Conservation (phyloP, 2,797 vertebrate genomes). For the Acanthis flammea region DNA sequence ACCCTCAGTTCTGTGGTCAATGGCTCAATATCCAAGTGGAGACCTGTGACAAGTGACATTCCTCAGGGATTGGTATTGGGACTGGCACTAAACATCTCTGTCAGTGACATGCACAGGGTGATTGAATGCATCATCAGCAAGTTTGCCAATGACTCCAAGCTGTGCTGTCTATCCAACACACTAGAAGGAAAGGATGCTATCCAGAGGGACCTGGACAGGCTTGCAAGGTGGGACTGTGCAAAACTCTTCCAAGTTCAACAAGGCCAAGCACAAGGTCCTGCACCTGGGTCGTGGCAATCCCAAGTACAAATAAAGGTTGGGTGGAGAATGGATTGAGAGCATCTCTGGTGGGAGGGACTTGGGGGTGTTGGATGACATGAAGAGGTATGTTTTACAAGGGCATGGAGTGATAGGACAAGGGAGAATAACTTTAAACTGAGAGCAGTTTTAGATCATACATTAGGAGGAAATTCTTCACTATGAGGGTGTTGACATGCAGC, state of each 20-base stretch:
- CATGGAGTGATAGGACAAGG: not conserved
- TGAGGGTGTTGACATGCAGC: not conserved
- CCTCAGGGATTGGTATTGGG: too few relatives aligned
- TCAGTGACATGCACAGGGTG: not conserved
- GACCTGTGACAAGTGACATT: not conserved
- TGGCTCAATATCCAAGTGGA: not conserved
- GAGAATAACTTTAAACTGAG: not conserved
- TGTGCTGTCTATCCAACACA: accelerated
- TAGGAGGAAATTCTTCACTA: not conserved
- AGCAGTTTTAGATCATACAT: not conserved
- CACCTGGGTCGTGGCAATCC: accelerated
- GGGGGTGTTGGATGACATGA: not conserved
- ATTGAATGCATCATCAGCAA: not conserved
- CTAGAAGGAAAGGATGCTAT: not conserved
- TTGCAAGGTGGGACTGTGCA: accelerated
- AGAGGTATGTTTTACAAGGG: not conserved
- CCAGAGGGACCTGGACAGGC: not conserved
- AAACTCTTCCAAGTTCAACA: not conserved
- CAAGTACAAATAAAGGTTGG: not conserved
- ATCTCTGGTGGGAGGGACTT: not conserved
- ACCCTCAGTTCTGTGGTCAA: not conserved
- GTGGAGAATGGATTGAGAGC: not conserved
- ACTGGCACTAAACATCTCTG: not conserved
- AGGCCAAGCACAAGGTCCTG: not conserved
- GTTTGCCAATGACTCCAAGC: not conserved